Evolutionary conservation across 2,113 vertebrate genomes (phyloP).

Genomic region (Atractosteus spatula): DNA sequence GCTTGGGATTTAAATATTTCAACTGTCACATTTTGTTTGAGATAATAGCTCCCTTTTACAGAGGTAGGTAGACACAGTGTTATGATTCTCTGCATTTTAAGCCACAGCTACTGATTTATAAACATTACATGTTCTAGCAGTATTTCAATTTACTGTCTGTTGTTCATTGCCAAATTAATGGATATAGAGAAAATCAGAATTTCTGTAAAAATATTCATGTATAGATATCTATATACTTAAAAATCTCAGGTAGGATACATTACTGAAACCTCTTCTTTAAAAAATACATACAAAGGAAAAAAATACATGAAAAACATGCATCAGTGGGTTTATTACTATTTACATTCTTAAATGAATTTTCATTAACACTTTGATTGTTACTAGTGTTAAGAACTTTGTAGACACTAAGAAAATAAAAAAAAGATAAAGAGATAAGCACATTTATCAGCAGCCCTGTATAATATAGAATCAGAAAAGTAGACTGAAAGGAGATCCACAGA

Average conservation of each 20-base stretch:
- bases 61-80: constrained; percentile 22
- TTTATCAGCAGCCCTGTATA: no score
- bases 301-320: constrained; percentile 43
- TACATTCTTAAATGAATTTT: constrained; percentile 41
- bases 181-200: constrained; percentile 24
- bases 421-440: no score
- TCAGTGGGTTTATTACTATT: constrained; percentile 48
- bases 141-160: constrained; percentile 37
- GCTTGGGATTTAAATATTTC: no score
- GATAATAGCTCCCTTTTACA: background rate
- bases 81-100: constrained; percentile 7
- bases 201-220: constrained; percentile 4
- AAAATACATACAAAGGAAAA: constrained; percentile 40
- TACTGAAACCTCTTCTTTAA: constrained; percentile 32
- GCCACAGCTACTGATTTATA: no score
- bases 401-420: no score
- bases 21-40: background rate
- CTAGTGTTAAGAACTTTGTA: no score
- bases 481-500: no score
- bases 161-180: constrained; percentile 24
- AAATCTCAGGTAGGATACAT: constrained; percentile 38
- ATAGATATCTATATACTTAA: no score
- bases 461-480: no score
- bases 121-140: constrained; percentile 31
- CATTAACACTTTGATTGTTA: no score